phyloP scores from a whole-genome alignment of 1,140 invertebrate genomes.

The Thaumatotibia leucotreta region DNA sequence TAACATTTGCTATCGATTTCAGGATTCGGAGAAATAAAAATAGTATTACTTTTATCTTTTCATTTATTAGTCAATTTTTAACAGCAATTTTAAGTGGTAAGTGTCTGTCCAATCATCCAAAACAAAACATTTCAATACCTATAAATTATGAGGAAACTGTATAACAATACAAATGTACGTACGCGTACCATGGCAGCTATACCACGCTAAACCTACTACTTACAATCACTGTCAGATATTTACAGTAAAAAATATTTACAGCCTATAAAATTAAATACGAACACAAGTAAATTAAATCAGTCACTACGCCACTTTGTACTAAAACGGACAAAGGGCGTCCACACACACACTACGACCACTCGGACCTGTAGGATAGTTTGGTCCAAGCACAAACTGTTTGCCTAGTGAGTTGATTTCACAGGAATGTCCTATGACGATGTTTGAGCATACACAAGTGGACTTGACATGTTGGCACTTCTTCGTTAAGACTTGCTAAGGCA shows the following conservation, averaged over 20 bases:
- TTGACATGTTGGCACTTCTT: not conserved
- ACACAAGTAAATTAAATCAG: slow-evolving; percentile 27
- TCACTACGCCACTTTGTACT: slow-evolving; percentile 65
- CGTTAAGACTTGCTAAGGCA: not conserved
- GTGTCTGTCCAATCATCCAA: slow-evolving; percentile 25
- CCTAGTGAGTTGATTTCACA: slow-evolving; percentile 13
- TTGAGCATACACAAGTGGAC: slow-evolving; percentile 40
- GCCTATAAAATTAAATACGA: slow-evolving; percentile 49
- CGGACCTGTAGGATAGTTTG: slow-evolving; percentile 25
- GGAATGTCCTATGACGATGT: slow-evolving; percentile 44
- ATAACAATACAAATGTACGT: slow-evolving; percentile 28
- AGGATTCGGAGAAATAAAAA: not conserved
- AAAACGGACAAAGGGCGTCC: slow-evolving; percentile 75
- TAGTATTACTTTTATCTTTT: slow-evolving; percentile 14
- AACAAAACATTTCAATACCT: not conserved
- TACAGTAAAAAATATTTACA: slow-evolving; percentile 69
- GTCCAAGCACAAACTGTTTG: not conserved
- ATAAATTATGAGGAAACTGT: slow-evolving; percentile 15
- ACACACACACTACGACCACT: slow-evolving; percentile 22
- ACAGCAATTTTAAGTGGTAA: slow-evolving; percentile 69
- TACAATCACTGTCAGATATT: slow-evolving; percentile 65
- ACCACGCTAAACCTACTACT: slow-evolving; percentile 52
- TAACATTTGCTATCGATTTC: not conserved
- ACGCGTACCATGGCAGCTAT: slow-evolving; percentile 30
- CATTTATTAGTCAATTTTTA: slow-evolving; percentile 53